A percentile compares a stretch with the other conserved stretches of the same genome.
These are phyloP conservation scores for Erinaceus europaeus DNA, from an alignment of 2,113 vertebrate genomes.

Conservation along the genomic window DNA sequence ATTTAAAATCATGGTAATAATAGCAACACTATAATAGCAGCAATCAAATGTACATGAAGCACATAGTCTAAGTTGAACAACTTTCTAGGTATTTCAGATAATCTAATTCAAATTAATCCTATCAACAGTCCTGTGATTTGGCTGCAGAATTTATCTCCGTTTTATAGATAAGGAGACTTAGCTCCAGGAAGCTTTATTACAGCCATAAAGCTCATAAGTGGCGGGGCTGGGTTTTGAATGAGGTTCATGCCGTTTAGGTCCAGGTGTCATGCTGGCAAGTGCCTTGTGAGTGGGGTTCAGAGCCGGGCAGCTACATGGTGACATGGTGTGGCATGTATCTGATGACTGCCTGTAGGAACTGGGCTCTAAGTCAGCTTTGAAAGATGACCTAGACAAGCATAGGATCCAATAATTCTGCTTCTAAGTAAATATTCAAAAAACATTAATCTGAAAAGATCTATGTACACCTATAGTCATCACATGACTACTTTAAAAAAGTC, in stretches of 20 bases:
- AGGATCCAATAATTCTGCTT: no score
- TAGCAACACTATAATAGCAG: neutral
- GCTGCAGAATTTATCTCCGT: neutral
- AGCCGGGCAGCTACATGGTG: neutral
- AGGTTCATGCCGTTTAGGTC: neutral
- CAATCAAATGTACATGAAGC: neutral
- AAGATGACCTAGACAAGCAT: neutral
- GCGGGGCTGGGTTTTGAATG: neutral
- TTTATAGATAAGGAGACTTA: neutral
- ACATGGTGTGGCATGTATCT: neutral
- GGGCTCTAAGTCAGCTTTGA: neutral
- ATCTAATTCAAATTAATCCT: neutral
- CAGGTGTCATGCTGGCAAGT: neutral
- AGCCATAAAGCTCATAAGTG: neutral
- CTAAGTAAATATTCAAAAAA: no score
- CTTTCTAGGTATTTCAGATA: neutral
- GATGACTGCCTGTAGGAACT: neutral
- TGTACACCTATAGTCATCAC: no score
- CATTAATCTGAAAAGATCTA: no score
- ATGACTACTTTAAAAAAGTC: no score
- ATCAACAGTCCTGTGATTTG: neutral
- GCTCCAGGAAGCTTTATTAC: neutral
- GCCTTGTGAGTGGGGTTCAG: neutral
- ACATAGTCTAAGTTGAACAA: neutral
- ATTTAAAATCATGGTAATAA: slow-evolving; percentile 1